phyloP scores from a whole-genome alignment of 2,113 vertebrate genomes.

The Lepus timidus region DNA sequence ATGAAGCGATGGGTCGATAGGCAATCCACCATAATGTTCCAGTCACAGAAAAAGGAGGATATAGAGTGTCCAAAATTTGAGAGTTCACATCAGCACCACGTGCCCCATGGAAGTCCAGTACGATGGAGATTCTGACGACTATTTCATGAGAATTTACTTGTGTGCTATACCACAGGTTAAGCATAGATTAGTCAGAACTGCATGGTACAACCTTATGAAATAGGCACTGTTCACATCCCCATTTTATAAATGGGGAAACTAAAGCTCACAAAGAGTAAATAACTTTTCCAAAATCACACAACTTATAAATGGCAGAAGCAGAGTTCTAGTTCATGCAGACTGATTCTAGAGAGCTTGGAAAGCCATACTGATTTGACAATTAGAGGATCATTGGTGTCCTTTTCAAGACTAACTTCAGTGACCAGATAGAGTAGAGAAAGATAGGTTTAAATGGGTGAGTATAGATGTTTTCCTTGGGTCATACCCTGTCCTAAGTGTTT shows the following conservation, averaged over 20 bases:
- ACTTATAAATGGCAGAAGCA: not conserved
- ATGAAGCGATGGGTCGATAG: not conserved
- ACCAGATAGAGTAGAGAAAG: not conserved
- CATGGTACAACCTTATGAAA: not conserved
- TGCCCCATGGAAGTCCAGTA: not conserved
- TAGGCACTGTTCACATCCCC: not conserved
- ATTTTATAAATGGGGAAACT: constrained; percentile 31
- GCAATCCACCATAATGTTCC: not conserved
- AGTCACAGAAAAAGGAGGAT: not conserved
- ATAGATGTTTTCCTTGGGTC: not conserved
- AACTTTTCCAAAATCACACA: constrained; percentile 14
- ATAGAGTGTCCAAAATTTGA: not conserved
- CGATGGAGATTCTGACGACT: not conserved
- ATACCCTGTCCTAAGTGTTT: not conserved
- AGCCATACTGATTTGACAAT: not conserved
- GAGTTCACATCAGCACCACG: not conserved
- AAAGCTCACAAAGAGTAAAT: constrained; percentile 30
- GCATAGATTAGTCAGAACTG: not conserved
- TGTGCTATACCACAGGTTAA: not conserved
- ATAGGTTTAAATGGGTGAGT: not conserved
- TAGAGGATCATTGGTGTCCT: not conserved
- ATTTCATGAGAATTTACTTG: constrained; percentile 18
- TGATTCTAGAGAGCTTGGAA: not conserved
- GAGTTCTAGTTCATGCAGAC: not conserved
- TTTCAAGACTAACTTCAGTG: constrained; percentile 14